These are phyloP conservation scores for Rhingia campestris DNA, from an alignment of 2,888 invertebrate species.

Conservation along the genomic window DNA sequence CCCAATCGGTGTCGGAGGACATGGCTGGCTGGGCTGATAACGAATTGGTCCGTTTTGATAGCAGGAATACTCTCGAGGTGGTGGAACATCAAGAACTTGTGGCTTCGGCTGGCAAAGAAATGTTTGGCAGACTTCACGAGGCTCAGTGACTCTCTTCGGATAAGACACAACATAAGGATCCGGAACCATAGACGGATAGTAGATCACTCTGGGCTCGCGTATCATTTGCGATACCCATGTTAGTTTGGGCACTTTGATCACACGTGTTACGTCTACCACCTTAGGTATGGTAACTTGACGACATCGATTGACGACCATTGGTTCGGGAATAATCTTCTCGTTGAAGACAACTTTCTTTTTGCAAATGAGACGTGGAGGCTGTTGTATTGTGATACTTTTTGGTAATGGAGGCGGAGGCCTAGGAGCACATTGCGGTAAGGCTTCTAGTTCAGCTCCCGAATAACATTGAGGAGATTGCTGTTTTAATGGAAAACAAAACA, in stretches of 20 bases:
- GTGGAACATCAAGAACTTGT: constrained; percentile 80
- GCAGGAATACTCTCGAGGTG: constrained; percentile 80
- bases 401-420: constrained; percentile 79
- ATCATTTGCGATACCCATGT: constrained; percentile 80
- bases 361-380: constrained; percentile 80
- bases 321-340: constrained; percentile 79
- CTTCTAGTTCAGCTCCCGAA: constrained; percentile 79
- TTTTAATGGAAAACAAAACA: background rate
- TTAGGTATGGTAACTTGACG: constrained; percentile 80
- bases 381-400: constrained; percentile 80
- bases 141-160: constrained; percentile 80
- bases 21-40: constrained; percentile 78
- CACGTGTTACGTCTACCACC: constrained; percentile 80
- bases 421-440: constrained; percentile 80
- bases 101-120: constrained; percentile 81
- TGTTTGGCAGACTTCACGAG: constrained; percentile 80
- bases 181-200: constrained; percentile 79
- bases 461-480: constrained; percentile 80
- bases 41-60: constrained; percentile 80
- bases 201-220: constrained; percentile 80
- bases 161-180: constrained; percentile 81
- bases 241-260: constrained; percentile 79
- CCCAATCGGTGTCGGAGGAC: constrained; percentile 78
- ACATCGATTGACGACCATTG: constrained; percentile 80
- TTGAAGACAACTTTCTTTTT: constrained; percentile 81